phyloP scores from a whole-genome alignment of 2,888 invertebrate species.

The Mantis religiosa region DNA sequence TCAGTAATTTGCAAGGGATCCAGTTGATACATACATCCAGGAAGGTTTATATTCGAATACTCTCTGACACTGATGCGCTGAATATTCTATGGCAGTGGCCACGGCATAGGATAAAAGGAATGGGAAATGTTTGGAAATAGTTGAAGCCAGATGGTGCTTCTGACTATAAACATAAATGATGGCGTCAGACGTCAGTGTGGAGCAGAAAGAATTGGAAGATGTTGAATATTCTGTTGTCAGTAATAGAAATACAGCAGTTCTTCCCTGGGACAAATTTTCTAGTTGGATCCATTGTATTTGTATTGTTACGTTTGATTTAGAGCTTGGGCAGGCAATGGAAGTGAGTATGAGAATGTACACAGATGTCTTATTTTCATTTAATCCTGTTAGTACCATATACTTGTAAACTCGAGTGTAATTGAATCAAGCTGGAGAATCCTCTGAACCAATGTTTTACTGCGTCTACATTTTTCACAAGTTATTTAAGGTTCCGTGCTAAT shows the following conservation, averaged over 20 bases:
- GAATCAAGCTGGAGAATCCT: no score
- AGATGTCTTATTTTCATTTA: background rate
- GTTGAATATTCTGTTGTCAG: slow-evolving; percentile 19
- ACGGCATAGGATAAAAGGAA: no score
- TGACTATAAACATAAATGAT: slow-evolving; percentile 15
- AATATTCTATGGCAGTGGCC: no score
- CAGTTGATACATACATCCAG: no score
- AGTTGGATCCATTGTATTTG: slow-evolving; percentile 98
- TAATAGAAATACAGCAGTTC: slow-evolving; percentile 25
- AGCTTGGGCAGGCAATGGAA: slow-evolving; percentile 97
- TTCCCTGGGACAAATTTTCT: slow-evolving; percentile 68
- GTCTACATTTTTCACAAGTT: no score
- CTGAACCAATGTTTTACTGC: no score
- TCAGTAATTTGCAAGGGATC: no score
- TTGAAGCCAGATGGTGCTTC: background rate
- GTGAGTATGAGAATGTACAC: slow-evolving; percentile 43
- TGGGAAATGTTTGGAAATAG: background rate
- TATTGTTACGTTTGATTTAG: slow-evolving; percentile 97
- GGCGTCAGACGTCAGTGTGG: slow-evolving; percentile 20
- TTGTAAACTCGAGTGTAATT: no score
- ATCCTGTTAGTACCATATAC: background rate
- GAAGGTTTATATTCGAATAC: no score
- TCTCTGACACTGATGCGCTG: no score
- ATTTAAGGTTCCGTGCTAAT: no score
- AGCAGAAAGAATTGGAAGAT: background rate